Evolutionary conservation across 2,888 invertebrate species (phyloP).

Genomic region (Deilephila elpenor): DNA sequence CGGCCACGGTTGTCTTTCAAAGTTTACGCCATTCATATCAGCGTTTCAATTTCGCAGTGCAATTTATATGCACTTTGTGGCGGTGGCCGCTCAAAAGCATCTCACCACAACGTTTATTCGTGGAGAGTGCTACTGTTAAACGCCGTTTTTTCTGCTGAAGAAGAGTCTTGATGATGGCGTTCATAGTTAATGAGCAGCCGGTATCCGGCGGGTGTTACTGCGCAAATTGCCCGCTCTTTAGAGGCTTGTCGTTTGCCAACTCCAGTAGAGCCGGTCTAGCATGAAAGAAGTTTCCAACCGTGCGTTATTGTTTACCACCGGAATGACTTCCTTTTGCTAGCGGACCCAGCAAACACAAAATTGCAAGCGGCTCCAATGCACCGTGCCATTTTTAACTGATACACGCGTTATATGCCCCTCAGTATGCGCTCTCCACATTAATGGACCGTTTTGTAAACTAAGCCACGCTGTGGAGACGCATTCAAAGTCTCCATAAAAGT

Average conservation of each 20-base stretch:
- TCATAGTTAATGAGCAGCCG: constrained; percentile 83
- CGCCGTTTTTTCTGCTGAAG: constrained; percentile 78
- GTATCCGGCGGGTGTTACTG: constrained; percentile 77
- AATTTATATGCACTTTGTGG: constrained; percentile 84
- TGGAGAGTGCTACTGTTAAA: constrained; percentile 76
- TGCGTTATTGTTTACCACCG: constrained; percentile 77
- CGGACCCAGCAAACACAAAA: constrained; percentile 55
- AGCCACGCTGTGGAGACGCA: background rate
- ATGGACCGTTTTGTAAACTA: constrained; percentile 55
- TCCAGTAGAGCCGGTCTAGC: constrained; percentile 64
- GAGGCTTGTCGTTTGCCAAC: constrained; percentile 71
- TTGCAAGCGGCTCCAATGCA: constrained; percentile 53
- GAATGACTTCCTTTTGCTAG: constrained; percentile 77
- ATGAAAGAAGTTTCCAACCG: constrained; percentile 77
- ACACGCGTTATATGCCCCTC: constrained; percentile 55
- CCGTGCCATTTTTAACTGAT: constrained; percentile 53
- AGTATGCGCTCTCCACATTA: constrained; percentile 53
- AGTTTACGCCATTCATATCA: constrained; percentile 76
- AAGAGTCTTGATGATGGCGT: constrained; percentile 82
- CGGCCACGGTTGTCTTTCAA: constrained; percentile 72
- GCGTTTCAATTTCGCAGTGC: constrained; percentile 76
- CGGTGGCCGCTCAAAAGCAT: constrained; percentile 73
- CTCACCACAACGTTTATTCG: constrained; percentile 71
- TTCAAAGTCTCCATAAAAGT: constrained; percentile 2
- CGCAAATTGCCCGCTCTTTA: constrained; percentile 79